A percentile compares a stretch with the other conserved stretches of the same genome.
phyloP scores from a whole-genome alignment of 2,113 vertebrate species.

The Taxidea taxus region DNA sequence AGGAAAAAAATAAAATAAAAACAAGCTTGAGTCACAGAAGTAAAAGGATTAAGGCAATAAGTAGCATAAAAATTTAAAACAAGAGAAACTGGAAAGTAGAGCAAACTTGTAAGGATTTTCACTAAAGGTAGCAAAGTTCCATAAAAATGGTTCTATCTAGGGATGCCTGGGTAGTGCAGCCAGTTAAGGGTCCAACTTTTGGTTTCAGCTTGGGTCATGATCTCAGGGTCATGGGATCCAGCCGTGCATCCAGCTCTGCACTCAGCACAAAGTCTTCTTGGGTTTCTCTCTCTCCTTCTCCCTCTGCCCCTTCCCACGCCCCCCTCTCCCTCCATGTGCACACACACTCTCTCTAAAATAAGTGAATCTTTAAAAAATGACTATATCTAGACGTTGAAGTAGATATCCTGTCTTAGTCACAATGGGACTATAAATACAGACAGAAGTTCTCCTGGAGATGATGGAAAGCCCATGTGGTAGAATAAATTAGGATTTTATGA shows the following conservation, averaged over 20 bases:
- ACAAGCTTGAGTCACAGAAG: neutral
- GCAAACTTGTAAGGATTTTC: neutral
- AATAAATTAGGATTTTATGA: neutral
- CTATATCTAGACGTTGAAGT: neutral
- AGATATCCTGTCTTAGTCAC: neutral
- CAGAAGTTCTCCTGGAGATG: neutral
- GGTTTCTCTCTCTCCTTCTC: neutral
- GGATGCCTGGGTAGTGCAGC: neutral
- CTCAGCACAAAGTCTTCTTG: neutral
- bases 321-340: neutral
- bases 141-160: neutral
- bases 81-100: neutral
- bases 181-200: neutral
- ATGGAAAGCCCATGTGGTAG: neutral
- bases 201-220: neutral
- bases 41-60: neutral
- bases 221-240: neutral
- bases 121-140: neutral
- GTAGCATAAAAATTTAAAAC: neutral
- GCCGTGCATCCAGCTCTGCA: neutral
- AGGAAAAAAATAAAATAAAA: neutral
- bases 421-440: neutral
- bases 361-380: neutral
- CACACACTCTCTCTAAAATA: neutral
- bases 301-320: rapidly evolving